phyloP scores from a whole-genome alignment of 2,113 vertebrate species.

The Piprites chloris region DNA sequence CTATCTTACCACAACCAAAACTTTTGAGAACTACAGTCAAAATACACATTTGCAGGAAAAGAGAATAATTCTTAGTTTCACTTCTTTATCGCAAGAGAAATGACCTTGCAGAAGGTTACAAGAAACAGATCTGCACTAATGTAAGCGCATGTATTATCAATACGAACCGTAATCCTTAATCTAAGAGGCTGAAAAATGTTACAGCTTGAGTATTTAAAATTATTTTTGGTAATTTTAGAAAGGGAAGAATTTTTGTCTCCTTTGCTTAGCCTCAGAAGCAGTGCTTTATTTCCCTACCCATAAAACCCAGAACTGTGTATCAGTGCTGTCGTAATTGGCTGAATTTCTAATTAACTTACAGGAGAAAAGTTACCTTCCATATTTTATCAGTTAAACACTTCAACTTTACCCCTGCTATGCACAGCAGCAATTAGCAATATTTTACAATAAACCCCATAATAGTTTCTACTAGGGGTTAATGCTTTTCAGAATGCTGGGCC shows the following conservation, averaged over 20 bases:
- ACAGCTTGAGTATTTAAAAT: neutral
- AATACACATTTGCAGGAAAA: neutral
- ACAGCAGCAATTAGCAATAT: neutral
- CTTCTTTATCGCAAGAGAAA: neutral
- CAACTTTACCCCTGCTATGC: neutral
- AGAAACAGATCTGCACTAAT: neutral
- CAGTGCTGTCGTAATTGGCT: neutral
- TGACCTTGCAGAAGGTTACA: neutral
- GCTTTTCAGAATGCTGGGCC: neutral
- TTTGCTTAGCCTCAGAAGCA: neutral
- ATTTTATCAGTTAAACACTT: neutral
- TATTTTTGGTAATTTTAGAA: neutral
- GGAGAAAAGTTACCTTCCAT: neutral
- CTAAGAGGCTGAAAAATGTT: neutral
- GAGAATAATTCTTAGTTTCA: neutral
- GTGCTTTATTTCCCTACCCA: neutral
- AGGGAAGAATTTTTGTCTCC: neutral
- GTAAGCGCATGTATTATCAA: neutral
- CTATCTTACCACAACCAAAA: neutral
- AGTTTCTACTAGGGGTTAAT: neutral
- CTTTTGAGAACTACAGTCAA: neutral
- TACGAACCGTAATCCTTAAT: neutral
- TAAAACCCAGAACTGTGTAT: neutral
- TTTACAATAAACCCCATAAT: neutral
- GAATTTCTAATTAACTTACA: neutral